phyloP scores from a whole-genome alignment of 2,888 invertebrate genomes.

The Machimus rusticus region DNA sequence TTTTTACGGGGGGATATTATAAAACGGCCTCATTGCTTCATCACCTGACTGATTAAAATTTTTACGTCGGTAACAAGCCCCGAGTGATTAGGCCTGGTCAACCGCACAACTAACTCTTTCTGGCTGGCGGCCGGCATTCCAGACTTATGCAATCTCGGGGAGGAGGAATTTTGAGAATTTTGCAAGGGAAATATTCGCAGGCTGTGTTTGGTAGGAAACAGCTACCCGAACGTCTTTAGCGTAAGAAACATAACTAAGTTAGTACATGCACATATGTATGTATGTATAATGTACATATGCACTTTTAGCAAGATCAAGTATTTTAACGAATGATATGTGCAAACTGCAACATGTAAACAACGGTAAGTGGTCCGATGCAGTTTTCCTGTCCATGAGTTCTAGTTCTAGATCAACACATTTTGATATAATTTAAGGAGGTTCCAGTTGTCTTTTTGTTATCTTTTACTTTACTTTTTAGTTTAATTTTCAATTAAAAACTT shows the following conservation, averaged over 20 bases:
- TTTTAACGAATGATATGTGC: not conserved
- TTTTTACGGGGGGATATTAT: not conserved
- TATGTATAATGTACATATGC: too few species aligned
- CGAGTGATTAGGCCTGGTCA: not conserved
- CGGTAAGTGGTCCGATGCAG: not conserved
- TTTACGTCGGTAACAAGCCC: not conserved
- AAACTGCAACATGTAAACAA: not conserved
- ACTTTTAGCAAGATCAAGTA: not conserved
- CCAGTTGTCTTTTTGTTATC: not conserved
- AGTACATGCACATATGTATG: not conserved
- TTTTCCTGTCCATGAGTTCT: not conserved
- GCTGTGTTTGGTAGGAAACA: not conserved
- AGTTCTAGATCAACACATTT: not conserved
- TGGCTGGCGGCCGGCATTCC: not conserved
- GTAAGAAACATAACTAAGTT: not conserved
- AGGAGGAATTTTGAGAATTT: not conserved
- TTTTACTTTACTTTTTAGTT: too few species aligned
- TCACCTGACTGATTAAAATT: not conserved
- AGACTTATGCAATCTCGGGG: not conserved
- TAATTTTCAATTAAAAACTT: not conserved
- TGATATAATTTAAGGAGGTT: not conserved
- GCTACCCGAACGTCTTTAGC: not conserved
- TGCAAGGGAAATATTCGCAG: not conserved
- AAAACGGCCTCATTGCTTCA: not conserved
- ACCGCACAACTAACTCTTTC: not conserved